Conservation (phyloP, 1,140 invertebrate species). For the Brachionus rotundiformis region DNA sequence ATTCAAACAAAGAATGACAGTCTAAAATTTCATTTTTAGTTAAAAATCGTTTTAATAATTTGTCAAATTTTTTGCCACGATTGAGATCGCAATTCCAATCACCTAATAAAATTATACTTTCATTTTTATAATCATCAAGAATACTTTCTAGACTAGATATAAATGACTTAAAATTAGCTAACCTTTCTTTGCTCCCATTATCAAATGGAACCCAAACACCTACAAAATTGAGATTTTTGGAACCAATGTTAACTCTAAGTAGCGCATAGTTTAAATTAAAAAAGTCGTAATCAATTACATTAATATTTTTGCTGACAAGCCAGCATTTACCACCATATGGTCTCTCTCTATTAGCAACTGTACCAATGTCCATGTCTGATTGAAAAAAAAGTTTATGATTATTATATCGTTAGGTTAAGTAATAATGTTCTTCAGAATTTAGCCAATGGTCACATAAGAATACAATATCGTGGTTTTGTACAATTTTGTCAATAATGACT, state of each 20-base stretch:
- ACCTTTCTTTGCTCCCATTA: constrained; percentile 25
- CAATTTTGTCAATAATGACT: constrained; percentile 22
- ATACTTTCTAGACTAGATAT: neutral
- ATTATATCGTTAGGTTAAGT: constrained; percentile 1
- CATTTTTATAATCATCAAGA: neutral
- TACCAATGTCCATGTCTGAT: constrained; percentile 22
- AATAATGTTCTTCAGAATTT: constrained; percentile 16
- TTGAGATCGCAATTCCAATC: constrained; percentile 27
- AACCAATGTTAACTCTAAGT: neutral
- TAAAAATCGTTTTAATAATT: neutral
- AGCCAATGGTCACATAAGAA: constrained; percentile 47
- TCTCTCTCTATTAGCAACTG: neutral
- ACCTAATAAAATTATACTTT: constrained; percentile 14
- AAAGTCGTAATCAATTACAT: neutral
- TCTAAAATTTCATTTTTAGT: neutral
- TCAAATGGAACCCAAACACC: constrained; percentile 35
- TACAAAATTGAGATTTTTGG: constrained; percentile 12
- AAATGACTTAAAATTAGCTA: constrained; percentile 17
- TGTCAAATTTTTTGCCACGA: constrained; percentile 20
- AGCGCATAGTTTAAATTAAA: neutral
- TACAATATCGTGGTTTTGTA: constrained; percentile 10
- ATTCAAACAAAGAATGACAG: neutral
- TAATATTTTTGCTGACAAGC: neutral
- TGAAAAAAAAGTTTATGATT: constrained; percentile 42
- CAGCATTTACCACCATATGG: constrained; percentile 33